Evolutionary conservation across 2,797 vertebrate genomes (phyloP).

Genomic region (Ctenopoma multispine): DNA sequence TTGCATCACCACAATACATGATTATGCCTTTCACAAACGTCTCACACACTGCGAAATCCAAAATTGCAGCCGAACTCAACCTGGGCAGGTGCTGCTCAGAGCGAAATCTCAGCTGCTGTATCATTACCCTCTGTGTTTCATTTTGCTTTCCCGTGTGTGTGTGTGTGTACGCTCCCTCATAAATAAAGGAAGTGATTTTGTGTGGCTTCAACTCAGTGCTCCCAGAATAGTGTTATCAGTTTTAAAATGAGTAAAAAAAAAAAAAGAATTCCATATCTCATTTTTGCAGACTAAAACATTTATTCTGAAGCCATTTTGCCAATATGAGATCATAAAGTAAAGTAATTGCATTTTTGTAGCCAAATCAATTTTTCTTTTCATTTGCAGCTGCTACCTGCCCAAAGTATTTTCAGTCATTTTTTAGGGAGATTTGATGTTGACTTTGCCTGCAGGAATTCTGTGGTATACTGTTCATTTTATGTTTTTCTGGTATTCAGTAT

Average conservation of each 20-base stretch:
- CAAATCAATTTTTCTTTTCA: conserved; percentile 1
- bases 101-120: conserved; percentile 1
- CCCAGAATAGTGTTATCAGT: neutral
- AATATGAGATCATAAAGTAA: conserved; percentile 18
- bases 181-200: conserved; percentile 14
- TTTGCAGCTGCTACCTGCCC: neutral
- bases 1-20: neutral
- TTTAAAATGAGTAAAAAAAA: conserved; percentile 11
- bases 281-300: conserved; percentile 5
- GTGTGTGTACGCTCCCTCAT: conserved; percentile 7
- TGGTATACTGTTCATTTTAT: conserved; percentile 10
- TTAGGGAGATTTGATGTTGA: neutral
- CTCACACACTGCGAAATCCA: neutral
- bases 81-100: neutral
- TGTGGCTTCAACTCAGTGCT: conserved; percentile 22
- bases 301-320: neutral
- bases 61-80: conserved; percentile 4
- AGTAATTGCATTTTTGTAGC: conserved; percentile 1
- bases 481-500: neutral
- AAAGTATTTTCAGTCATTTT: neutral
- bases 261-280: neutral
- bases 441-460: neutral
- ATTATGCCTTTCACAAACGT: neutral
- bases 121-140: conserved; percentile 29
- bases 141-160: conserved; percentile 10